Evolutionary conservation across 2,113 vertebrate genomes (phyloP).

Genomic region (Gallinago media): DNA sequence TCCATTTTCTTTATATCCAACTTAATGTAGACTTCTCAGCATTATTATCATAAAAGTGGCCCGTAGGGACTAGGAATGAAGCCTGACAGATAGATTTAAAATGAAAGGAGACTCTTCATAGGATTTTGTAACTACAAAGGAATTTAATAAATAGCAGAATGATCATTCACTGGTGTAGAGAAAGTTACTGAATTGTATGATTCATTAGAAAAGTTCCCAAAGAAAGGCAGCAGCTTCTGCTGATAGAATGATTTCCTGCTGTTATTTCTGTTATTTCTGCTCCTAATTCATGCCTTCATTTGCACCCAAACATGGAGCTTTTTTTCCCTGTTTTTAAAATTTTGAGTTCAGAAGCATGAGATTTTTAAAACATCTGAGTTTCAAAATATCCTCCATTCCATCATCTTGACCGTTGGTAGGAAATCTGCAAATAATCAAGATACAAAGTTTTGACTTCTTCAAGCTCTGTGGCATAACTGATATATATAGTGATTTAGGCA

Average conservation of each 20-base stretch:
- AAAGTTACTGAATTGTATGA: slow-evolving; percentile 23
- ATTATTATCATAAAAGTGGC: slow-evolving; percentile 23
- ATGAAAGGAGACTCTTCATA: slow-evolving; percentile 15
- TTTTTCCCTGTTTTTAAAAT: neutral
- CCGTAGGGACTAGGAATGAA: slow-evolving; percentile 5
- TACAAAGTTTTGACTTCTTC: neutral
- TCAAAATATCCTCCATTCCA: neutral
- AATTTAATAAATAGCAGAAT: slow-evolving; percentile 31
- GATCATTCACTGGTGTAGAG: neutral
- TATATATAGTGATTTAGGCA: neutral
- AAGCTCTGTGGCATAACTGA: neutral
- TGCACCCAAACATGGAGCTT: neutral
- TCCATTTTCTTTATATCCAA: slow-evolving; percentile 35
- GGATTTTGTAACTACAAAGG: slow-evolving; percentile 34
- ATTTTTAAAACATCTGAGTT: neutral
- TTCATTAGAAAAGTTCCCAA: neutral
- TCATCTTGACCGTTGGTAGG: neutral
- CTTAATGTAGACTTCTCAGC: slow-evolving; percentile 16
- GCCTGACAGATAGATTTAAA: slow-evolving; percentile 18
- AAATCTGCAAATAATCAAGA: neutral
- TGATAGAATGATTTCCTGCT: neutral
- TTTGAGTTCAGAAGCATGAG: neutral
- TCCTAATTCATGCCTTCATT: neutral
- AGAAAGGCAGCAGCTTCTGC: neutral
- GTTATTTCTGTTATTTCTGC: neutral